A percentile compares a stretch with the other conserved stretches of the same genome.
Conservation (phyloP, 2,797 vertebrate genomes). For the Strix occidentalis region DNA sequence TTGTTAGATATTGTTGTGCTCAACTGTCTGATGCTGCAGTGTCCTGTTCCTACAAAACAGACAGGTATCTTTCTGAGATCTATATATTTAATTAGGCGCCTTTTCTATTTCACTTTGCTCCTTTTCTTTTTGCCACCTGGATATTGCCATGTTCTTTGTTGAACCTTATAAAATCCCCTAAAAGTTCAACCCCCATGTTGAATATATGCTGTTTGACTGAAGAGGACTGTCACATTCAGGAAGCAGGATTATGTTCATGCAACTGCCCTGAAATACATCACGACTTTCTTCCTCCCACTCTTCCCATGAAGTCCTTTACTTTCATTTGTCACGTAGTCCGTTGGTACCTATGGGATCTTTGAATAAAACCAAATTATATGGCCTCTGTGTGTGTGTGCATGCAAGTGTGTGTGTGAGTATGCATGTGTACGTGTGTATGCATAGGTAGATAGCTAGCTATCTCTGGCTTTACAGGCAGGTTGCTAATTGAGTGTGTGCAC, state of each 20-base stretch:
- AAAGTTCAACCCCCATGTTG: not conserved
- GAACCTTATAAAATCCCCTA: not conserved
- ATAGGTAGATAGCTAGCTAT: not conserved
- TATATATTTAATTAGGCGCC: not conserved
- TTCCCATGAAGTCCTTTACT: not conserved
- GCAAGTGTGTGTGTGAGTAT: not conserved
- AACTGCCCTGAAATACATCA: not conserved
- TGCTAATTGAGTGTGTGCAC: not conserved
- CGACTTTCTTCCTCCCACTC: not conserved
- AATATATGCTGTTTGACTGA: not conserved
- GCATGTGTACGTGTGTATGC: not conserved
- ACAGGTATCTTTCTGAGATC: not conserved
- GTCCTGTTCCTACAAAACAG: not conserved
- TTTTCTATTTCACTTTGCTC: not conserved
- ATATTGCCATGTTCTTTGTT: not conserved
- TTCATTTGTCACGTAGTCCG: not conserved
- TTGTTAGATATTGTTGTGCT: not conserved
- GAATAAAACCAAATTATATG: not conserved
- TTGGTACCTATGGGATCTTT: not conserved
- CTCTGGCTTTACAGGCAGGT: not conserved
- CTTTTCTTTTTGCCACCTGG: constrained; percentile 15
- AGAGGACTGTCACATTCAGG: not conserved
- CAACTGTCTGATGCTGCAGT: not conserved
- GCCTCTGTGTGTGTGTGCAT: not conserved
- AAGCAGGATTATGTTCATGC: constrained; percentile 14